Evolutionary conservation across 2,888 invertebrate genomes (phyloP), one percentile per base, ranked within the genome.

Genomic region (Agrenia bidenticulata): DNA sequence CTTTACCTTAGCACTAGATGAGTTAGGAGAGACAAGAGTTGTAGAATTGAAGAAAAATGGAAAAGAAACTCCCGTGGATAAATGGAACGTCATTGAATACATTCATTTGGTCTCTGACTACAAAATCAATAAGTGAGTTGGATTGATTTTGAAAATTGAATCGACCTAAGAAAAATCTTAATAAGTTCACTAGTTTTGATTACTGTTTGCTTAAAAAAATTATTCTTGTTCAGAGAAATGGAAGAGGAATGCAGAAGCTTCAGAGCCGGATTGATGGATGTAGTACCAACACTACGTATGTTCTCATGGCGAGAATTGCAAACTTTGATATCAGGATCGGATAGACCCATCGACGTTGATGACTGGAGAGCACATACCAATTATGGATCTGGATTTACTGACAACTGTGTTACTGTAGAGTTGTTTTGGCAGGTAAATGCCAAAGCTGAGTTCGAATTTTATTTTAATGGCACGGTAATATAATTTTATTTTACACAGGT

Each of bases 71-170:
- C 86, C 90, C 11, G 98, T 99, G 0, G 94, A 92, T 11, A 88
- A 89, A 72, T 87, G 88, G 74, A 99, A 99, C 83, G 87, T 94
- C 68, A 91, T 96, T 79, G 96, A 98, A 80, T 99, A 98, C 80
- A 92, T 99, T 75, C 95, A 97, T 80, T 83, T 94, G 73, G 89
- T 98, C 82, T 96, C 97, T 0, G 94, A 98, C 82, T 94, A 92
- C 79, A 95, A 95, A 81, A 83, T 98, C 61, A 97, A 97, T 81
- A 89, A 79, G 77, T 95, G 95, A 83, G 89, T 92, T 68, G 11
- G 56, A 63, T 2, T n/a, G n/a, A n/a, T n/a, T n/a, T n/a, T n/a
- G n/a, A n/a, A n/a, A n/a, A n/a, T 15, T 60, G 17, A 11, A 15
- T 21, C 27, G 17, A 17, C 7, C 5, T 56, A 19, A 17, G 13